Base-by-base conservation (phyloP, 2,888 invertebrate genomes). In the Drosophila robusta region DNA sequence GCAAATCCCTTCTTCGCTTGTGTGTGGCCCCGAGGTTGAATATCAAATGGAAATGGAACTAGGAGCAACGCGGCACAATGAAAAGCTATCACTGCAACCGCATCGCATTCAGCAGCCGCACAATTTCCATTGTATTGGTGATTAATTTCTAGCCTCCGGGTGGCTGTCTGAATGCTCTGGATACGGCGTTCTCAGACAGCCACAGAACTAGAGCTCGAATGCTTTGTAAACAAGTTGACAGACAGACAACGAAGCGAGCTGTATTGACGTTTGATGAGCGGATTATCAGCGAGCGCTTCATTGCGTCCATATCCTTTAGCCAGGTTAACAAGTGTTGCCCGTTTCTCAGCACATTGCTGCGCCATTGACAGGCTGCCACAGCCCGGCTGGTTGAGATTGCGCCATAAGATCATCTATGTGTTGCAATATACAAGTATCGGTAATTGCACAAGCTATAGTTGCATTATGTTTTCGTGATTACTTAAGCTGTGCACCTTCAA, bases 231-330 rank as follows among this genome's bases (percentile, higher is more conserved):
- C 80, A 87, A 74, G 70, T 83, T 87, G 89, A 89, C 69, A 75
- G 69, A 45, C 69, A 49, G 63, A 41, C 71, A 66, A n/a, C 75
- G 57, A 67, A 57, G 68, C 69, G 66, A 55, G 70, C 70, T 73
- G 68, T 61, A 87, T 87, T 89, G 90, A 87, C 87, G 87, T 89
- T 79, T 87, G 89, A 79, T 89, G 89, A 89, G 84, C 89, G 89
- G 90, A 89, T 87, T 87, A 89, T 80, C 84, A 57, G 51, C 29
- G 22, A 55, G 58, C 51, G 65, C 50, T 45, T 64, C 54, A 32
- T 18, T 32, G 65, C 61, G 60, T 56, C 41, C 36, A 47, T 49
- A 26, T 44, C 45, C 18, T 42, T 12, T 51, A 39, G 61, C 55
- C 41, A 26, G 47, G 47, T 61, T 65, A 69, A 78, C 81, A 78